Percentiles rank a stretch among this genome's conserved stretches.
Evolutionary conservation across 2,797 vertebrate genomes (phyloP).

Genomic region (Synaphobranchus kaupii): DNA sequence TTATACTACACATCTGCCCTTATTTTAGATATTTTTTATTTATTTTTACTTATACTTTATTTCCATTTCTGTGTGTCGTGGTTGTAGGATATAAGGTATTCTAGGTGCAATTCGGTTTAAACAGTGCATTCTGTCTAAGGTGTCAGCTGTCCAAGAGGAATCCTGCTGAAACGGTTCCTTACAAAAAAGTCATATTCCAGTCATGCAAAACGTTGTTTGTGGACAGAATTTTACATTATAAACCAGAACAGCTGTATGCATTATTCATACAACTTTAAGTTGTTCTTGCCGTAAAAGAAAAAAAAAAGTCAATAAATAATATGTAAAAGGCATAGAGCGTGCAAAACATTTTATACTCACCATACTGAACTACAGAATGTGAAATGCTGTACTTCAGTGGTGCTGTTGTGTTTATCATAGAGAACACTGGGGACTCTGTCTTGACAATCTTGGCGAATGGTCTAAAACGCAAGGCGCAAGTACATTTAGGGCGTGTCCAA

Average conservation of each 20-base stretch:
- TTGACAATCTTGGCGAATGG: too few relatives aligned
- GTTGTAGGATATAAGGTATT: background rate
- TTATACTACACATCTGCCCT: background rate
- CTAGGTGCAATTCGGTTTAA: background rate
- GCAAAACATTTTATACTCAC: background rate
- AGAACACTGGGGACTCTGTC: background rate
- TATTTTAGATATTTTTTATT: background rate
- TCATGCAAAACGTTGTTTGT: background rate
- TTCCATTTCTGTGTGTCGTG: background rate
- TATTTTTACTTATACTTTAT: background rate
- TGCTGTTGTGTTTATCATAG: background rate
- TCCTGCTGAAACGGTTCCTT: background rate
- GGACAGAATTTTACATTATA: background rate
- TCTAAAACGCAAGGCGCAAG: too few relatives aligned
- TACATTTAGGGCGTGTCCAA: too few relatives aligned
- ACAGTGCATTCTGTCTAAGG: background rate
- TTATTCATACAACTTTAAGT: background rate
- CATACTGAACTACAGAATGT: background rate
- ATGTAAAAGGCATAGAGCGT: background rate
- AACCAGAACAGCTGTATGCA: background rate
- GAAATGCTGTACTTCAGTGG: background rate
- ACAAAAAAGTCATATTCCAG: background rate
- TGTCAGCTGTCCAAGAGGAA: background rate
- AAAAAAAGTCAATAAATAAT: constrained; percentile 1
- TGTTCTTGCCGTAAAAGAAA: background rate